Evolutionary conservation across 1,140 invertebrate species (phyloP), one percentile per base, ranked within the genome.

Genomic region (Drosophila arizonae): DNA sequence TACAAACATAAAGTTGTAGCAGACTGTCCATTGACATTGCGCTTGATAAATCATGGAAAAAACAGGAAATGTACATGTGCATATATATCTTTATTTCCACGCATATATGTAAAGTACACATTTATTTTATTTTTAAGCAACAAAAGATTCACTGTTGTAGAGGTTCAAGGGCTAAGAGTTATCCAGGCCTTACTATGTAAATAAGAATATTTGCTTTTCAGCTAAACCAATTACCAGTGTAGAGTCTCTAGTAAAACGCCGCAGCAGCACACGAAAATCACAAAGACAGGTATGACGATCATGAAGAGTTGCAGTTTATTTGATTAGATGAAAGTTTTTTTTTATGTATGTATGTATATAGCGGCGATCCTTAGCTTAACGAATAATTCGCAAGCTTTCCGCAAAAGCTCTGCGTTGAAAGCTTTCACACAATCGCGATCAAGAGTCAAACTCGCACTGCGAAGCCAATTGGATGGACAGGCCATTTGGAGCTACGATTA

Each of bases 141-240:
- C n/a, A 46, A 15, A 33, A 52, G 43, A 48, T 8, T 39, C 55
- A 45, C 36, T 55, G 30, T 6, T 5, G 24, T 13, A 45, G 13
- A 24, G 39, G 55, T 28, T 45, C 55, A 57, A 60, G 57, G 17
- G 15, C 43, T 8, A 48, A 33, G 13, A 8, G 45, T 24, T 15
- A 3, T 45, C 13, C 55, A 58, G n/a, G 13, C 26, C 6, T 24
- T 21, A 6, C 24, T 48, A 9, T 28, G 26, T 17, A 17, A 17
- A 17, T 17, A 17, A 17, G 17, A 17, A 17, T 17, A 17, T 17
- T 17, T 17, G 17, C 17, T 17, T 17, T 17, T 17, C 17, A 17
- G 17, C 46, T 70, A 33, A 50, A 39, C 17, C 39, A 57, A 54
- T 87, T 87, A 86, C 81, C 81, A 86, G 68, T 76, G 60, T 30